Base-by-base conservation (phyloP, 1,140 invertebrate genomes). In the Frieseomelitta varia region DNA sequence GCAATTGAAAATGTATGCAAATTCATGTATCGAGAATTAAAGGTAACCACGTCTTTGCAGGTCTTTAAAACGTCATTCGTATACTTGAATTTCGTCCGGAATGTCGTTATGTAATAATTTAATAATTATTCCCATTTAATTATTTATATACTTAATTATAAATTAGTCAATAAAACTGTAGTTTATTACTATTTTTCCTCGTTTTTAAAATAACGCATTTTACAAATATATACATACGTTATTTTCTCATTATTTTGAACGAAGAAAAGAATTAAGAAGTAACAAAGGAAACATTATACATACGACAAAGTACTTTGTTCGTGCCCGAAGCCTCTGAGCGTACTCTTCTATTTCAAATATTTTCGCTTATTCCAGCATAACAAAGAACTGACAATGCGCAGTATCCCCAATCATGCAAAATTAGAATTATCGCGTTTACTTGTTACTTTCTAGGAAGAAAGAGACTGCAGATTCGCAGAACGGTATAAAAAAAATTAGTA, bases 71-170 rank as follows among this genome's bases (percentile, higher is more conserved):
- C 88, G 55, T 84, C 87, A 27, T 15, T 89, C 24, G 88, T 68
- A 0, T 89, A 89, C 1, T 27, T 89, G 34, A 89, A 69, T 39
- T 76, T 89, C 8, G 63, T 89, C n/a, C 84, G 87, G n/a, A 89
- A 79, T 0, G 19, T 79, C 24, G n/a, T 86, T 47, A n/a, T 86
- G 21, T 56, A 53, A 72, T 69, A 39, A 65, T 65, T 17, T 65
- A 8, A 65, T 6, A 65, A 19, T 8, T 30, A 17, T 65, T 65
- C 1, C 1, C 0, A 39, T 6, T 39, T 39, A 17, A 17, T 8
- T 65, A 27, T 65, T 27, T 67, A 11, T 30, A 10, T 67, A 27
- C 3, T 30, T 17, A 30, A 11, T 19, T 34, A 24, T 68, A 17
- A 11, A 39, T 39, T 24, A 68, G 30, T 19, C 4, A 34, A 68